A percentile compares a stretch with the other conserved stretches of the same genome.
These are phyloP conservation scores for Stomatorhinus ivindoensis DNA, from an alignment of 2,113 vertebrate species.

Conservation along the genomic window DNA sequence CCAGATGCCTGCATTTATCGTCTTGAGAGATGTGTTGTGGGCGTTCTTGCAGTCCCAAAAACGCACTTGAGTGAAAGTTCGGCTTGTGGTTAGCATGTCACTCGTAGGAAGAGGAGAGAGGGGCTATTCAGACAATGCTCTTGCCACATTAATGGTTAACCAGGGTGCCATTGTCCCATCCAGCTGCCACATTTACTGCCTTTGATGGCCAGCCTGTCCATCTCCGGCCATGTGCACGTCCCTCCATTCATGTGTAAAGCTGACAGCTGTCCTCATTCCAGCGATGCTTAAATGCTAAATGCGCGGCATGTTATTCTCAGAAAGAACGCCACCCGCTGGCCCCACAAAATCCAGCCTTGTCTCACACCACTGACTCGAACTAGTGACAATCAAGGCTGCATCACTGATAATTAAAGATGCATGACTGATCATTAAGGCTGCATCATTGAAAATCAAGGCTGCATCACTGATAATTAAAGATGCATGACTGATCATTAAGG, in stretches of 20 bases:
- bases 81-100: not conserved
- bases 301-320: constrained; percentile 34
- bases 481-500: not conserved
- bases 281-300: constrained; percentile 37
- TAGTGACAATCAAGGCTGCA: not conserved
- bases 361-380: not conserved
- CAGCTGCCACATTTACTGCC: constrained; percentile 36
- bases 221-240: not conserved
- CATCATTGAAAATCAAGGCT: not conserved
- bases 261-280: constrained; percentile 63
- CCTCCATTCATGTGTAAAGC: constrained; percentile 22
- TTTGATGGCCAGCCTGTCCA: not conserved
- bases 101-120: not conserved
- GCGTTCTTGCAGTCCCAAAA: not conserved
- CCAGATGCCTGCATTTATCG: not conserved
- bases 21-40: not conserved
- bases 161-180: constrained; percentile 34
- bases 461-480: not conserved
- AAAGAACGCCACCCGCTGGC: not conserved
- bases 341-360: not conserved
- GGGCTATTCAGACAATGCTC: not conserved
- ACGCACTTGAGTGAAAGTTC: not conserved
- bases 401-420: not conserved
- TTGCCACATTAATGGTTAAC: constrained; percentile 37
- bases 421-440: not conserved